Evolutionary conservation across 1,140 invertebrate genomes (phyloP).

Genomic region (Ptiloglossa arizonensis): DNA sequence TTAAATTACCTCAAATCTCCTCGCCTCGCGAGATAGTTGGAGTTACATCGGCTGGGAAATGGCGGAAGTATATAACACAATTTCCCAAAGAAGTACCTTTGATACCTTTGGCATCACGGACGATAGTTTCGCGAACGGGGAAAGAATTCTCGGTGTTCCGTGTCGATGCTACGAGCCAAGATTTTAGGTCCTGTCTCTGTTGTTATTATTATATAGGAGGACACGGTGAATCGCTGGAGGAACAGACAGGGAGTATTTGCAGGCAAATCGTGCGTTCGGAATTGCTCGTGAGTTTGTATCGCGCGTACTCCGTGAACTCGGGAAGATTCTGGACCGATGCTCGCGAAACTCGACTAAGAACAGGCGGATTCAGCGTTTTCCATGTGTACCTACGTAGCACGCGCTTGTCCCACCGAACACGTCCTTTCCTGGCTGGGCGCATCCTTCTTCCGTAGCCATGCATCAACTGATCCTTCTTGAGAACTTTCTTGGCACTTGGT

Average conservation of each 20-base stretch:
- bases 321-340: constrained; percentile 6
- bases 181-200: too few relatives aligned
- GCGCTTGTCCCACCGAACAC: constrained; percentile 55
- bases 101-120: background rate
- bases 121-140: background rate
- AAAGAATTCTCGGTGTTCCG: background rate
- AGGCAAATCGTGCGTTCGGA: constrained; percentile 43
- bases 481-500: constrained; percentile 66
- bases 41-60: too few relatives aligned
- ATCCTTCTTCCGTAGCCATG: constrained; percentile 63
- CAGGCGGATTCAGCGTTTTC: constrained; percentile 52
- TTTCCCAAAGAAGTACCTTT: too few relatives aligned
- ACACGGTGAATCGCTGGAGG: constrained; percentile 7
- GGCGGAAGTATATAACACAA: too few relatives aligned
- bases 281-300: constrained; percentile 55
- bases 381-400: constrained; percentile 52
- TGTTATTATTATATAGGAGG: too few relatives aligned
- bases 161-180: background rate
- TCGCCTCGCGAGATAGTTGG: too few relatives aligned
- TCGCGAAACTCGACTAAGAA: constrained; percentile 55
- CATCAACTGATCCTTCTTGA: constrained; percentile 63
- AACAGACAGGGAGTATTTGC: constrained; percentile 52
- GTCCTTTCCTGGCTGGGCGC: constrained; percentile 49
- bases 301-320: constrained; percentile 33
- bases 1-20: too few relatives aligned